Conservation (phyloP, 1,140 invertebrate species). For the Apis florea region DNA sequence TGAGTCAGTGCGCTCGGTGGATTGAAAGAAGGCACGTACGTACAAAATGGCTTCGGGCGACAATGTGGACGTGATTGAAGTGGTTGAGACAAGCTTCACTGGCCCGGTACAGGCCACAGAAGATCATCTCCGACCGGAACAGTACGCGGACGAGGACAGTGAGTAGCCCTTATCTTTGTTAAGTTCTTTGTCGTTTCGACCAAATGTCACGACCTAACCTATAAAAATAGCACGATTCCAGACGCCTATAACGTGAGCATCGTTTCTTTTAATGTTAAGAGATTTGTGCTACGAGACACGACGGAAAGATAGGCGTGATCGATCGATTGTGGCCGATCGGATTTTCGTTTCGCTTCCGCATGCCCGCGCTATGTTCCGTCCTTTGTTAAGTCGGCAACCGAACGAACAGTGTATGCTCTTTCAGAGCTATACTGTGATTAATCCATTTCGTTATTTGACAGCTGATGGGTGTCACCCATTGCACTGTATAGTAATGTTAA, state of each 20-base stretch:
- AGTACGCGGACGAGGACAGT: conserved; percentile 78
- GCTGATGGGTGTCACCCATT: conserved; percentile 64
- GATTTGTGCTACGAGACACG: not conserved
- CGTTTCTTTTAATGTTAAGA: not conserved
- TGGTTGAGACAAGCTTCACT: conserved; percentile 79
- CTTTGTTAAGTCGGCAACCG: conserved; percentile 4
- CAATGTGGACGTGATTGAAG: conserved; percentile 85
- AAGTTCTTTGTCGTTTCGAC: not conserved
- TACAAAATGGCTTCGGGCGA: conserved; percentile 87
- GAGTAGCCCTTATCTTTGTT: conserved; percentile 53
- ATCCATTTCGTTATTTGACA: conserved; percentile 56
- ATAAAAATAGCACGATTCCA: conserved; percentile 33
- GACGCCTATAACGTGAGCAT: conserved; percentile 16
- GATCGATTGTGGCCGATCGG: conserved; percentile 33
- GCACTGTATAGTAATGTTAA: not conserved
- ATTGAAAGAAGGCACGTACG: conserved; percentile 60
- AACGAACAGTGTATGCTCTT: not conserved
- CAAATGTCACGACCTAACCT: conserved; percentile 53
- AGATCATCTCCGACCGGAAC: conserved; percentile 73
- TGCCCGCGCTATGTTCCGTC: not conserved
- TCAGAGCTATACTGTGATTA: conserved; percentile 1
- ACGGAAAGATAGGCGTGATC: conserved; percentile 29
- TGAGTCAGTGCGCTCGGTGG: conserved; percentile 59
- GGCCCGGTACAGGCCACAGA: conserved; percentile 59
- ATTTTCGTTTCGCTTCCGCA: conserved; percentile 38